Evolutionary conservation across 2,113 vertebrate species (phyloP), one percentile per base, ranked within the genome.

Genomic region (Erinaceus europaeus): DNA sequence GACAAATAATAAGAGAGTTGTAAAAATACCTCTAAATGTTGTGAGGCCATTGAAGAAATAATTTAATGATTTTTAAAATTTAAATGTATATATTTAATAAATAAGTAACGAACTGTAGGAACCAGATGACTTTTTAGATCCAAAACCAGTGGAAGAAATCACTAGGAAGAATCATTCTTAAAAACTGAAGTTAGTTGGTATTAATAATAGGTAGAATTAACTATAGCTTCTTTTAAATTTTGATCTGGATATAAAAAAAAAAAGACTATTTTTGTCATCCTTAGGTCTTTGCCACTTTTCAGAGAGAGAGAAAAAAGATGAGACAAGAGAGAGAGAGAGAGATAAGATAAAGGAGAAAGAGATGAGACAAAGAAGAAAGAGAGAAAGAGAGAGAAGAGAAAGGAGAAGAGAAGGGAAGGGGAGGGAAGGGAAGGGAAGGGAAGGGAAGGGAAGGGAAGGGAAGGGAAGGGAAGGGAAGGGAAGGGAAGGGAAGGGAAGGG

Each of bases 21-120:
- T 20, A 81, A n/a, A 15, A 21, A 69, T 76, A 40, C 36, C 6
- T 71, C 18, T 12, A 42, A 18, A 71, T 44, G 17, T 27, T 68
- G 36, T 62, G 36, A 76, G 88, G 62, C 23, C n/a, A 44, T 44
- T 77, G n/a, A 71, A 84, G 84, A 52, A 27, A 27, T 29, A 69
- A 84, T 62, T 83, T 38, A 65, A 90, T 83, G 77, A 42, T 88
- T 88, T 23, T 4, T 14, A 52, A 78, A 86, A 32, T 57, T 52
- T 52, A 83, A 71, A 78, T 38, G 2, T 14, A 17, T 77, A 46
- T 64, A 32, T 71, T 11, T 64, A 83, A 57, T 34, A 91, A 2
- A 27, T 71, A 46, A 77, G 11, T 62, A 53, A 87, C 18, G 23
- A 46, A 13, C 59, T 40, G 2, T 12, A 27, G 50, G 34, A 75